Conservation (phyloP, 2,797 vertebrate genomes). For the Ceyx erithaca region DNA sequence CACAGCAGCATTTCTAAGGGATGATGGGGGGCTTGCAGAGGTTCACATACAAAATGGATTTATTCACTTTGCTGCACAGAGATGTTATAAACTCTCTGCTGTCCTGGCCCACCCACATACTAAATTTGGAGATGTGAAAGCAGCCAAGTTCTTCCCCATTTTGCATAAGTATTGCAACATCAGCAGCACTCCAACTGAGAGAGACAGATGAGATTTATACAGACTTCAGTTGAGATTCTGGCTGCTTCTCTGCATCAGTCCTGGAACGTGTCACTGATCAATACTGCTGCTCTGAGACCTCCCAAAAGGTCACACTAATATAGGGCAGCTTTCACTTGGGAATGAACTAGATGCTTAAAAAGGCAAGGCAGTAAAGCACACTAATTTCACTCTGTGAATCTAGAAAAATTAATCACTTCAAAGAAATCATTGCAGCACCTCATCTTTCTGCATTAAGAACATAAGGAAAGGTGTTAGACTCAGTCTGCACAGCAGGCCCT, state of each 20-base stretch:
- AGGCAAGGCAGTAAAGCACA: background rate
- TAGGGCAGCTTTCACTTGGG: slow-evolving; percentile 16
- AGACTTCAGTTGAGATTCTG: slow-evolving; percentile 40
- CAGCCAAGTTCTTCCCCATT: slow-evolving; percentile 38
- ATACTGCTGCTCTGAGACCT: slow-evolving; percentile 26
- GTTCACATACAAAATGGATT: slow-evolving; percentile 40
- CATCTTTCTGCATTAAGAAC: background rate
- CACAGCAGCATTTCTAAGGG: slow-evolving; percentile 36
- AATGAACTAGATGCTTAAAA: slow-evolving; percentile 30
- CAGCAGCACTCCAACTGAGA: slow-evolving; percentile 36
- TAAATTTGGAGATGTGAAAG: slow-evolving; percentile 43
- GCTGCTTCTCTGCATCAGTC: slow-evolving; percentile 20
- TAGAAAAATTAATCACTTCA: slow-evolving; percentile 3
- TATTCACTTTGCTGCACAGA: slow-evolving; percentile 32
- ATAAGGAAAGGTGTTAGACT: background rate
- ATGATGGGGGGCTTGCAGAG: slow-evolving; percentile 4
- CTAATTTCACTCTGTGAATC: background rate
- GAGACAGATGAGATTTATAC: slow-evolving; percentile 52
- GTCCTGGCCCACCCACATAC: background rate
- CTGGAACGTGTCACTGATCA: slow-evolving; percentile 44
- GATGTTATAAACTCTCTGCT: slow-evolving; percentile 10
- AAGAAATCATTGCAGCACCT: background rate
- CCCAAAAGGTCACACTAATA: slow-evolving; percentile 47
- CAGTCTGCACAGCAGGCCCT: background rate
- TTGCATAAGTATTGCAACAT: slow-evolving; percentile 13